Percentiles rank a stretch among this genome's conserved stretches.
Evolutionary conservation across 2,888 invertebrate species (phyloP).

Genomic region (Neelides folsomi): DNA sequence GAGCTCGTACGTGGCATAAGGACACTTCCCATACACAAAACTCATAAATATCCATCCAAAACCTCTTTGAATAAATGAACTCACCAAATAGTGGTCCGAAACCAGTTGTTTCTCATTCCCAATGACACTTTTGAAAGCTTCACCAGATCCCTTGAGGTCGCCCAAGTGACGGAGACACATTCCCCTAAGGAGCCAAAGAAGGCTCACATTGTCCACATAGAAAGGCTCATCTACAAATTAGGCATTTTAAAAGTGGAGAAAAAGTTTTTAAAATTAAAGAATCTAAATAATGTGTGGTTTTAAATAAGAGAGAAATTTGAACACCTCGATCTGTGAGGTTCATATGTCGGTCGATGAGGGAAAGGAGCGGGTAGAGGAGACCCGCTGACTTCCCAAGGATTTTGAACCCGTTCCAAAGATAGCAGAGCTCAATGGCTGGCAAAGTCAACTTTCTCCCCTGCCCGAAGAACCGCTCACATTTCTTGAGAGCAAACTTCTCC

Average conservation of each 20-base stretch:
- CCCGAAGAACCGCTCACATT: conserved; percentile 60
- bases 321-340: conserved; percentile 34
- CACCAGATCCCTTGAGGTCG: conserved; percentile 61
- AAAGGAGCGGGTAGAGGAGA: conserved; percentile 33
- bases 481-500: conserved; percentile 89
- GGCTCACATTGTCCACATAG: conserved; percentile 57
- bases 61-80: too few relatives aligned
- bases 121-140: conserved; percentile 52
- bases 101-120: conserved; percentile 57
- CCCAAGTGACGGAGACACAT: conserved; percentile 67
- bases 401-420: conserved; percentile 83
- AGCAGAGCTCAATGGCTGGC: conserved; percentile 76
- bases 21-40: too few relatives aligned
- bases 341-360: conserved; percentile 42
- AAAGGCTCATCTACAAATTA: conserved; percentile 34
- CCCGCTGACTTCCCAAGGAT: conserved; percentile 58
- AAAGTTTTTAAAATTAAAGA: too few relatives aligned
- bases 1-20: conserved; percentile 73
- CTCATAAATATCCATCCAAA: too few relatives aligned
- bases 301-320: conserved; percentile 15
- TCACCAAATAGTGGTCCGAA: conserved; percentile 64
- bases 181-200: conserved; percentile 66
- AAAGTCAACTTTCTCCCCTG: conserved; percentile 61
- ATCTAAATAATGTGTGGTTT: too few relatives aligned
- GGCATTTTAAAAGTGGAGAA: too few relatives aligned